Conservation (phyloP, 2,113 vertebrate species). For the Arizona elegans region DNA sequence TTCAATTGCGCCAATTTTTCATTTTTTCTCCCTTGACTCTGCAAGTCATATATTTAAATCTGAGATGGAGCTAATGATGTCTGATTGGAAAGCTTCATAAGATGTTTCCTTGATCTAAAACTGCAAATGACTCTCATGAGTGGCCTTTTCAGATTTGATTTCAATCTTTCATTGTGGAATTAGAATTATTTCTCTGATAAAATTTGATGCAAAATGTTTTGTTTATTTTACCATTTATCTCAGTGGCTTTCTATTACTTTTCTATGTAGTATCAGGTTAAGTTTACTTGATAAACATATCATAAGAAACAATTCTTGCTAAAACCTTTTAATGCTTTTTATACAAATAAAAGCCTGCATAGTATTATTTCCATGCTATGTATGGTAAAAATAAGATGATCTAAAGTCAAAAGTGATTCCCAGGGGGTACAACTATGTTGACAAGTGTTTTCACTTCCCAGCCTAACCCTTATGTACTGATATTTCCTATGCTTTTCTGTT, state of each 20-base stretch:
- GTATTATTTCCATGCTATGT: background rate
- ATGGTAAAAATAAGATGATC: background rate
- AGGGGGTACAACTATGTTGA: background rate
- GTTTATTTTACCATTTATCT: background rate
- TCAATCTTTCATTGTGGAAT: background rate
- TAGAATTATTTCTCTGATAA: background rate
- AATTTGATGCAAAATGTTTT: background rate
- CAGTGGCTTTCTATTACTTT: background rate
- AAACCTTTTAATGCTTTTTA: background rate
- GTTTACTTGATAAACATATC: background rate
- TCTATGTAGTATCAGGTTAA: background rate
- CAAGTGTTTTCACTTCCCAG: background rate
- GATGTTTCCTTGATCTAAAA: background rate
- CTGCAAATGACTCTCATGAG: background rate
- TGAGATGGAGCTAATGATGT: background rate
- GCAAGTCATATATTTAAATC: background rate
- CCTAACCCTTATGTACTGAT: background rate
- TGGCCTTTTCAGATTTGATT: background rate
- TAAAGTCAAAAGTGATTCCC: background rate
- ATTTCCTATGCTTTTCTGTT: background rate
- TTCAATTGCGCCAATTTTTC: background rate
- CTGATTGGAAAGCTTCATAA: background rate
- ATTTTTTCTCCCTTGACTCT: conserved; percentile 7
- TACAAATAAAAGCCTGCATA: background rate
- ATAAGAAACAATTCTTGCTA: background rate